Conservation (phyloP, 2,113 vertebrate species). For the Oceanodroma tethys region DNA sequence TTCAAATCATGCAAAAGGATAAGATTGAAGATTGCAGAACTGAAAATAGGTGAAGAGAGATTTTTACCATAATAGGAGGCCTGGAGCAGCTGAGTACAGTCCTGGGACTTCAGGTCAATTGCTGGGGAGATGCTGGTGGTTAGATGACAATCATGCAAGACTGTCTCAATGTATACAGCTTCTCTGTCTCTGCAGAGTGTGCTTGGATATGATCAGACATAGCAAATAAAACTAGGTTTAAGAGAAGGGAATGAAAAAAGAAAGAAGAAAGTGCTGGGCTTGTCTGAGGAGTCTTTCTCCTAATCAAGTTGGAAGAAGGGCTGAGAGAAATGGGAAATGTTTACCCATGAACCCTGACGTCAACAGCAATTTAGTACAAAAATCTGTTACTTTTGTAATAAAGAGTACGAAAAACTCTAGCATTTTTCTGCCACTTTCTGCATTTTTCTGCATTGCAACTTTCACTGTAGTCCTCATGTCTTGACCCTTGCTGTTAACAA, state of each 20-base stretch:
- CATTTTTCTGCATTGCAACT: not conserved
- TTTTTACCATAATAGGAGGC: not conserved
- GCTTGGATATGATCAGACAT: not conserved
- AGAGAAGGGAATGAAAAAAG: not conserved
- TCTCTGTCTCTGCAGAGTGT: not conserved
- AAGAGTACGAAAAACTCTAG: not conserved
- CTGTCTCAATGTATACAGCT: not conserved
- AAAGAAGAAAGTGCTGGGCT: not conserved
- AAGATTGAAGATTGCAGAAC: not conserved
- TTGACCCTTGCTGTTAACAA: not conserved
- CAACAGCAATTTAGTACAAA: not conserved
- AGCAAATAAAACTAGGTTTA: not conserved
- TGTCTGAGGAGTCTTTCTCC: not conserved
- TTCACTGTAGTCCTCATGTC: not conserved
- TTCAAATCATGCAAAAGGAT: slow-evolving; percentile 14
- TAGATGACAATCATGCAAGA: not conserved
- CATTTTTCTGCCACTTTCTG: not conserved
- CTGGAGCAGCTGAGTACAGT: not conserved
- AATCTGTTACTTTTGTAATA: not conserved
- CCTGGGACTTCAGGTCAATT: not conserved
- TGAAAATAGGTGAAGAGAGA: not conserved
- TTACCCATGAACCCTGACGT: not conserved
- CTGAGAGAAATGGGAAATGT: not conserved
- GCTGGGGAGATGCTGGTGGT: not conserved
- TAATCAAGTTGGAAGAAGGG: not conserved